Conservation (phyloP, 2,113 vertebrate species). For the Pholis gunnellus region DNA sequence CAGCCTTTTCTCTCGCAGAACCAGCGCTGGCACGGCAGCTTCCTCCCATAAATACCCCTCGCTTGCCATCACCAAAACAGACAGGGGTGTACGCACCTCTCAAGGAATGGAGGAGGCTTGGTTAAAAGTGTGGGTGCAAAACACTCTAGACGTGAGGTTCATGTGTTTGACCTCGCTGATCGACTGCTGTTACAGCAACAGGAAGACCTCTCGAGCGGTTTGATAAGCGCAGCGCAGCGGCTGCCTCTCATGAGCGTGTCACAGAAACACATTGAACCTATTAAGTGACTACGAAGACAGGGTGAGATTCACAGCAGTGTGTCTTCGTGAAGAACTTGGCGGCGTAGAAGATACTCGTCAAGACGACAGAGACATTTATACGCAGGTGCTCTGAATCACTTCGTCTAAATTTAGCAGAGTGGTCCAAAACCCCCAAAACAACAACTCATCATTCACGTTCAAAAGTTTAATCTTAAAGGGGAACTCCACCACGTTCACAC, state of each 20-base stretch:
- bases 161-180: conserved; percentile 38
- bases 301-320: conserved; percentile 51
- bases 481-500: background rate
- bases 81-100: conserved; percentile 5
- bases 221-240: conserved; percentile 44
- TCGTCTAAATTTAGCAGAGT: conserved; percentile 32
- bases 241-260: conserved; percentile 35
- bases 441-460: conserved; percentile 26
- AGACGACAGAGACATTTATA: conserved; percentile 41
- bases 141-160: conserved; percentile 25
- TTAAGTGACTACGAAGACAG: conserved; percentile 48
- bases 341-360: conserved; percentile 4
- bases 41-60: conserved; percentile 56
- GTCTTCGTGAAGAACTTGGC: conserved; percentile 57
- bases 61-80: conserved; percentile 37
- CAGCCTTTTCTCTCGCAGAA: conserved; percentile 51
- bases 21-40: conserved; percentile 47
- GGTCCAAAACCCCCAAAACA: background rate
- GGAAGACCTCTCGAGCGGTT: conserved; percentile 43
- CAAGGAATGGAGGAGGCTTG: conserved; percentile 15
- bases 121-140: conserved; percentile 11
- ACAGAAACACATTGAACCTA: conserved; percentile 63
- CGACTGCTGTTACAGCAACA: conserved; percentile 38
- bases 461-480: background rate
- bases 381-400: conserved; percentile 51